Conservation (phyloP, 2,113 vertebrate species). For the Anas platyrhynchos region DNA sequence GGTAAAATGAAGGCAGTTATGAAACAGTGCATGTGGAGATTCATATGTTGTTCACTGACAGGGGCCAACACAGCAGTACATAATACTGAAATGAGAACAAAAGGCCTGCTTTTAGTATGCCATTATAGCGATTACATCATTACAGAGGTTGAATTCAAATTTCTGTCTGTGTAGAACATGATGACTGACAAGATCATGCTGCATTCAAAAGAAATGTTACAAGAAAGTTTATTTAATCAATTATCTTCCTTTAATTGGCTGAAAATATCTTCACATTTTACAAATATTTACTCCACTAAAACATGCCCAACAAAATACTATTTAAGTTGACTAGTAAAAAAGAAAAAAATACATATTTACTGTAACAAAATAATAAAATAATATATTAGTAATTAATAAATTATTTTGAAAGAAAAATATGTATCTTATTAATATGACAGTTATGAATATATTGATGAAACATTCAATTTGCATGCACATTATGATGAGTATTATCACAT, state of each 20-base stretch:
- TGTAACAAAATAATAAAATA: background rate
- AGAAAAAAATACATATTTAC: background rate
- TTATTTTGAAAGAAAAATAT: background rate
- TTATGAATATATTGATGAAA: background rate
- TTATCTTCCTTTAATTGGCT: background rate
- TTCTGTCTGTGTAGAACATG: background rate
- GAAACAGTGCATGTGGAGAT: background rate
- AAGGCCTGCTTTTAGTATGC: background rate
- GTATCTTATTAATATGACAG: background rate
- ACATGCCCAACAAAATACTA: background rate
- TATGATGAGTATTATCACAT: background rate
- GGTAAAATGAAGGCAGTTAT: background rate
- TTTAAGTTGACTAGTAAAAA: background rate
- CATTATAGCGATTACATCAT: background rate
- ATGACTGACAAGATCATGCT: background rate
- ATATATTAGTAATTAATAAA: background rate
- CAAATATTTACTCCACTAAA: background rate
- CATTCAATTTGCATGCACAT: background rate
- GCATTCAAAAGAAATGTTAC: background rate
- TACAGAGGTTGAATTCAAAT: background rate
- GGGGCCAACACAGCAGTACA: background rate
- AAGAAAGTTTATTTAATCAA: background rate
- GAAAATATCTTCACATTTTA: background rate
- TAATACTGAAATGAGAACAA: background rate
- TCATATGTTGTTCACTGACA: background rate